Evolutionary conservation across 2,888 invertebrate genomes (phyloP).

Genomic region (Rhingia rostrata): DNA sequence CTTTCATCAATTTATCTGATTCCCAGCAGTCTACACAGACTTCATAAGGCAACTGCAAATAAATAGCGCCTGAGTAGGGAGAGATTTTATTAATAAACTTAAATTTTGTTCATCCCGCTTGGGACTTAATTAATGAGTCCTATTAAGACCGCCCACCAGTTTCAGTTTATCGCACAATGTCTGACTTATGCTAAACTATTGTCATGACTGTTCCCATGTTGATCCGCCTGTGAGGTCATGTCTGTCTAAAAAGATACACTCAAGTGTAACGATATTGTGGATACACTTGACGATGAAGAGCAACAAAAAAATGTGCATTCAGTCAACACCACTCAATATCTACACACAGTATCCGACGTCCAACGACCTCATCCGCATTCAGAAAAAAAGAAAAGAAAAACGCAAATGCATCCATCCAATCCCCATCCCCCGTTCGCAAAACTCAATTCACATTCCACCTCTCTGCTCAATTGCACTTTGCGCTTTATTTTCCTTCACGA

Average conservation of each 20-base stretch:
- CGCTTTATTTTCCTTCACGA: slow-evolving; percentile 34
- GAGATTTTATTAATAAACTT: too few species aligned
- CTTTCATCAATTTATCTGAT: too few species aligned
- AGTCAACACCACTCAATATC: slow-evolving; percentile 53
- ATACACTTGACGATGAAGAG: slow-evolving; percentile 51
- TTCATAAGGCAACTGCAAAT: too few species aligned
- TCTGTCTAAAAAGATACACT: slow-evolving; percentile 53
- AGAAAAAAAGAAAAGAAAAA: slow-evolving; percentile 15
- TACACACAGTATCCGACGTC: slow-evolving; percentile 20
- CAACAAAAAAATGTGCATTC: slow-evolving; percentile 25
- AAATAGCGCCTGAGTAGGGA: too few species aligned
- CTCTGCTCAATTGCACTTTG: slow-evolving; percentile 38
- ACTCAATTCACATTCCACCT: slow-evolving; percentile 16
- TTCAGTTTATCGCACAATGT: too few species aligned
- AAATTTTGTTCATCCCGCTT: too few species aligned
- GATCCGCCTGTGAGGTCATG: slow-evolving; percentile 39
- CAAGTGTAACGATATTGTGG: slow-evolving; percentile 62
- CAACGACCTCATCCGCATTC: slow-evolving; percentile 35
- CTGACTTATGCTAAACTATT: neutral
- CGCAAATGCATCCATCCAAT: slow-evolving; percentile 25
- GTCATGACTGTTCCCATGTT: slow-evolving; percentile 32
- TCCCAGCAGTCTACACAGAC: too few species aligned
- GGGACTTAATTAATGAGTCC: too few species aligned
- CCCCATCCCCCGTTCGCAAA: neutral
- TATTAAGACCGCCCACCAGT: too few species aligned